Percentiles rank a stretch among this genome's conserved stretches.
These are phyloP conservation scores for Cherax quadricarinatus DNA, from an alignment of 1,140 invertebrate genomes.

Conservation along the genomic window DNA sequence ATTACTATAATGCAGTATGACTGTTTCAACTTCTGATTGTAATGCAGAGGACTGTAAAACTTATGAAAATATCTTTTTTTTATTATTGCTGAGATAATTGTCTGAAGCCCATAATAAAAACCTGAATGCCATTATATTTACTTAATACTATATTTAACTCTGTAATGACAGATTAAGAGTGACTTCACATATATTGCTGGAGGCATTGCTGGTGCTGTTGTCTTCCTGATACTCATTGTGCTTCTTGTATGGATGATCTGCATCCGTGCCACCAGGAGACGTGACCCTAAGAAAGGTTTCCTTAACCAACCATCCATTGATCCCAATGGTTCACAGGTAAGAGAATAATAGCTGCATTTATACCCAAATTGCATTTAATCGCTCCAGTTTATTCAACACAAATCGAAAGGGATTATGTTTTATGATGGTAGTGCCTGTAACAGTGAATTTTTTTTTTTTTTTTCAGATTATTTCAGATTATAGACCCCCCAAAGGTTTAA, in stretches of 20 bases:
- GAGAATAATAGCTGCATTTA: neutral
- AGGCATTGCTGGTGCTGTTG: conserved; percentile 92
- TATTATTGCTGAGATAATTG: no score
- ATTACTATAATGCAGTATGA: no score
- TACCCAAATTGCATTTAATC: neutral
- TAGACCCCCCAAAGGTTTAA: no score
- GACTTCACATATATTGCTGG: conserved; percentile 96
- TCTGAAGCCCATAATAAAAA: neutral
- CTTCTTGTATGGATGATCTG: conserved; percentile 98
- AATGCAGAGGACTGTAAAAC: no score
- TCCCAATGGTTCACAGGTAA: conserved; percentile 67
- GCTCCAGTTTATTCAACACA: no score
- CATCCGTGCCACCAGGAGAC: conserved; percentile 80
- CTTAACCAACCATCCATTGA: conserved; percentile 44
- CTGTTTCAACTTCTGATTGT: no score
- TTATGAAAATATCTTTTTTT: neutral
- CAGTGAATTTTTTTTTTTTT: no score
- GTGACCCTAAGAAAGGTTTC: conserved; percentile 67
- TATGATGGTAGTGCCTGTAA: no score
- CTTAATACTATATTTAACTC: neutral
- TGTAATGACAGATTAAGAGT: conserved; percentile 85
- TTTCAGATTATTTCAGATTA: no score
- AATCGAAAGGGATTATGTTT: no score
- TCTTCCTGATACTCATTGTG: conserved; percentile 93
- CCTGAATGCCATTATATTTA: neutral